Base-by-base conservation (phyloP, 2,113 vertebrate genomes). In the Lanius collurio region DNA sequence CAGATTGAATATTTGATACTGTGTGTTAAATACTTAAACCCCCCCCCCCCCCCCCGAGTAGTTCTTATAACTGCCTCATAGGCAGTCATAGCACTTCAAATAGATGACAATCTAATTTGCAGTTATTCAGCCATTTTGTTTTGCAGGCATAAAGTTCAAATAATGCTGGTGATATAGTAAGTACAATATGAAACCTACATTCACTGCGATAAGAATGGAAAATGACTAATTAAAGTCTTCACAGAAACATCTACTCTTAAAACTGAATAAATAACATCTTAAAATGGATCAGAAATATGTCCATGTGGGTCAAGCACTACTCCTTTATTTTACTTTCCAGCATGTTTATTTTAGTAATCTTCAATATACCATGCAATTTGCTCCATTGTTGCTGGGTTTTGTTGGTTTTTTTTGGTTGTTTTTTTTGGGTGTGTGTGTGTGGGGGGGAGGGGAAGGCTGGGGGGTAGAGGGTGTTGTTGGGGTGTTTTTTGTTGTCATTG, bases 391-490 rank as follows among this genome's bases (percentile, higher is more conserved):
- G 13, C 10, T 71, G 20, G 6, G 2, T 31, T 56, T 79, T n/a
- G 7, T 41, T 68, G 21, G 15, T n/a, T n/a, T n/a, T n/a, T n/a
- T n/a, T n/a, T n/a, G n/a, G 6, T 10, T 41, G 30, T 44, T 75
- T 31, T 47, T 27, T 59, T 59, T 9, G 13, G 3, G 6, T n/a
- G n/a, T n/a, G n/a, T n/a, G n/a, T n/a, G n/a, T n/a, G n/a, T n/a
- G 46, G 10, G 15, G 23, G 6, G 15, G 3, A 4, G 6, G 21
- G 39, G 39, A 15, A 42, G 5, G 19, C 3, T 6, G 6, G 13
- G 7, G 7, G 10, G 22, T n/a, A n/a, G n/a, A n/a, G n/a, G n/a
- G 22, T 0, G 0, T n/a, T n/a, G 28, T 41, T n/a, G 41, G 21
- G 6, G 10, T 24, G 23, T 5, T 63, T 50, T 35, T 53, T 27